These are phyloP conservation scores for Strix aluco DNA, from an alignment of 2,113 vertebrate genomes.

Conservation along the genomic window DNA sequence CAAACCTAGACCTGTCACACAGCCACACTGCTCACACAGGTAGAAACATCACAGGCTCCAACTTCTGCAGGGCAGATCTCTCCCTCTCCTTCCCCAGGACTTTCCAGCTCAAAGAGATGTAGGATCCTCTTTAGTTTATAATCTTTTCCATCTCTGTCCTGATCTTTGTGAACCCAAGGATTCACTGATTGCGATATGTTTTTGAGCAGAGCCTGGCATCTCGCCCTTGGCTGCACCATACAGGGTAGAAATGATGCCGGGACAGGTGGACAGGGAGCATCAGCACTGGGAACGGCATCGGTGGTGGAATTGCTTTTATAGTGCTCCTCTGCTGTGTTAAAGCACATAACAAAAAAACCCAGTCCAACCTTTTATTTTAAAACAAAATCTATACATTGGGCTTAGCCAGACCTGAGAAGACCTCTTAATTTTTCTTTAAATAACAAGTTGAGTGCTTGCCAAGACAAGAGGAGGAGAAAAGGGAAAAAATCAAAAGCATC, in stretches of 20 bases:
- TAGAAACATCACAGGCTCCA: not conserved
- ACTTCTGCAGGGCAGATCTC: not conserved
- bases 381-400: not conserved
- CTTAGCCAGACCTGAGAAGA: not conserved
- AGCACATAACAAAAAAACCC: not conserved
- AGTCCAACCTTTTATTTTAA: not conserved
- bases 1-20: rapidly evolving
- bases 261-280: not conserved
- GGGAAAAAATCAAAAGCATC: not conserved
- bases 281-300: not conserved
- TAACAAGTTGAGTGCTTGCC: not conserved
- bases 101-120: not conserved
- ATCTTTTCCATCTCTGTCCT: not conserved
- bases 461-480: not conserved
- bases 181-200: not conserved
- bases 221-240: not conserved
- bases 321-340: not conserved
- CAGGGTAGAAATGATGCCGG: not conserved
- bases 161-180: not conserved
- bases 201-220: not conserved
- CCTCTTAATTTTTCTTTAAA: constrained; percentile 14
- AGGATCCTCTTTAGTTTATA: not conserved
- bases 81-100: not conserved
- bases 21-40: rapidly evolving
- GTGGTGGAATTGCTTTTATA: not conserved